phyloP scores from a whole-genome alignment of 2,113 vertebrate genomes.

The Chionis minor region DNA sequence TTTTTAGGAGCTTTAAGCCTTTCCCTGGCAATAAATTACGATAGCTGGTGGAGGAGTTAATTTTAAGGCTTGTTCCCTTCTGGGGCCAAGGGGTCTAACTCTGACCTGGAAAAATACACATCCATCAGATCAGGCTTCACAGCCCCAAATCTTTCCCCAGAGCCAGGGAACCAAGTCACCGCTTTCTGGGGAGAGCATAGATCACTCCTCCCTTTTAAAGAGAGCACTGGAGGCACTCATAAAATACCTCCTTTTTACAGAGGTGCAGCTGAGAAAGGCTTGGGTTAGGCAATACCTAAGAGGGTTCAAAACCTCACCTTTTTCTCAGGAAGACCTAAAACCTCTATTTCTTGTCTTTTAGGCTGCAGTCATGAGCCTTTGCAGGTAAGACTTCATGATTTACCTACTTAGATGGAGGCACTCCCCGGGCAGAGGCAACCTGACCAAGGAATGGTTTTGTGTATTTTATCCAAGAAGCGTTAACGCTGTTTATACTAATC shows the following conservation, averaged over 20 bases:
- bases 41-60: not conserved
- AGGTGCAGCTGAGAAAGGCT: not conserved
- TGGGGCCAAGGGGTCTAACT: not conserved
- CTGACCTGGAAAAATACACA: not conserved
- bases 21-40: not conserved
- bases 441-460: not conserved
- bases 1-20: not conserved
- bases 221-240: not conserved
- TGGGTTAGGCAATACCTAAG: not conserved
- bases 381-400: not conserved
- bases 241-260: not conserved
- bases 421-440: not conserved
- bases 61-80: not conserved
- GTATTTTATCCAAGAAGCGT: not conserved
- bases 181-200: not conserved
- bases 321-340: not conserved
- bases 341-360: not conserved
- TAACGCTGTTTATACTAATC: not conserved
- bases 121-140: not conserved
- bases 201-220: not conserved
- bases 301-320: not conserved
- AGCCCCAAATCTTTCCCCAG: not conserved
- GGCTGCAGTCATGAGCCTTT: not conserved
- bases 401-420: not conserved
- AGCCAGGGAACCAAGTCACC: not conserved